Percentiles rank a stretch among this genome's conserved stretches.
These are phyloP conservation scores for Idaea straminata DNA, from an alignment of 2,888 invertebrate species.

Conservation along the genomic window DNA sequence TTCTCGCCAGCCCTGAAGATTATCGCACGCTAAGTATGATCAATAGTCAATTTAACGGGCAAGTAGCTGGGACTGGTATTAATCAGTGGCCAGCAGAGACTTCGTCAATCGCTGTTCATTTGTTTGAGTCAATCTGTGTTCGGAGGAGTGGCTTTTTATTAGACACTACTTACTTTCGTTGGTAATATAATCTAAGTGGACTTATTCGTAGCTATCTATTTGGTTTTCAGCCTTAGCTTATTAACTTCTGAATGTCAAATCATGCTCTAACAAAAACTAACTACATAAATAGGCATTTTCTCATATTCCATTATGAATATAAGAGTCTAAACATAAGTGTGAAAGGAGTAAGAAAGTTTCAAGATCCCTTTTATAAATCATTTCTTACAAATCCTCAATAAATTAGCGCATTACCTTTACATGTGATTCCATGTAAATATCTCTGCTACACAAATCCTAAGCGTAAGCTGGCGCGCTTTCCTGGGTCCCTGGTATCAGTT, in stretches of 20 bases:
- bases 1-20: constrained; percentile 61
- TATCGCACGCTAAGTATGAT: constrained; percentile 72
- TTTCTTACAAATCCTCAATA: constrained; percentile 29
- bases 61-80: constrained; percentile 59
- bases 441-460: constrained; percentile 69
- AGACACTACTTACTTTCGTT: neutral
- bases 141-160: neutral
- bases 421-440: constrained; percentile 65
- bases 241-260: too few species aligned
- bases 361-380: constrained; percentile 29
- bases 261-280: neutral
- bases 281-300: neutral
- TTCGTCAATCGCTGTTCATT: constrained; percentile 44
- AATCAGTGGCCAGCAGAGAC: constrained; percentile 51
- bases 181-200: neutral
- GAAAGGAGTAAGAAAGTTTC: neutral
- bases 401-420: constrained; percentile 33
- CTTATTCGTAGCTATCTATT: neutral
- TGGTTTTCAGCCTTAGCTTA: neutral
- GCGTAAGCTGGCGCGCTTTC: constrained; percentile 72
- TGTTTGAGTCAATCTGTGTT: constrained; percentile 16
- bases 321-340: neutral
- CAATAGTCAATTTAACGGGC: constrained; percentile 72
- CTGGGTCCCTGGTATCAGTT: constrained; percentile 73
- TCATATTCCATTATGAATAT: neutral